Evolutionary conservation across 2,797 vertebrate species (phyloP).

Genomic region (Phyllotis vaccarum): DNA sequence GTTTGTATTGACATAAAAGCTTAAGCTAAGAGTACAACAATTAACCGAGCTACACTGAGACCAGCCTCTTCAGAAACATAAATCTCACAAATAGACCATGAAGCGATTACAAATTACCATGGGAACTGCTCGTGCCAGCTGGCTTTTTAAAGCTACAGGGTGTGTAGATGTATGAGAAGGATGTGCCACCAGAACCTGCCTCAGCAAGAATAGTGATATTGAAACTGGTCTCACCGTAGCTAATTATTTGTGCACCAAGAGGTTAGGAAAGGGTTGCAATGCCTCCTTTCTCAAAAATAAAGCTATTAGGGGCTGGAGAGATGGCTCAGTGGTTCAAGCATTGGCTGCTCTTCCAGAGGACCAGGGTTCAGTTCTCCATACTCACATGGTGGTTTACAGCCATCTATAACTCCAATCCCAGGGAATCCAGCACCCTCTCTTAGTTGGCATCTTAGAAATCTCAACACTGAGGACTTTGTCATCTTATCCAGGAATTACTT

Average conservation of each 20-base stretch:
- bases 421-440: neutral
- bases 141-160: neutral
- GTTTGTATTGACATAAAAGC: neutral
- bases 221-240: neutral
- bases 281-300: neutral
- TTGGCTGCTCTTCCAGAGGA: neutral
- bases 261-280: neutral
- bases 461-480: neutral
- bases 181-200: neutral
- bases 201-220: rapidly evolving
- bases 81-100: neutral
- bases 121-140: neutral
- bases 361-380: neutral
- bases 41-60: neutral
- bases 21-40: neutral
- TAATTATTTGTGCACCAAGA: no score
- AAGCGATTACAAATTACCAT: neutral
- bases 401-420: neutral
- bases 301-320: neutral
- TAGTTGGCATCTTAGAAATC: neutral
- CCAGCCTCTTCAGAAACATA: constrained; percentile 10
- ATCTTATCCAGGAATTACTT: neutral
- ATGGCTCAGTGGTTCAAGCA: neutral
- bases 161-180: neutral
- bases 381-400: neutral